These are phyloP conservation scores for Zootoca vivipara DNA, from an alignment of 2,113 vertebrate genomes.

Conservation along the genomic window DNA sequence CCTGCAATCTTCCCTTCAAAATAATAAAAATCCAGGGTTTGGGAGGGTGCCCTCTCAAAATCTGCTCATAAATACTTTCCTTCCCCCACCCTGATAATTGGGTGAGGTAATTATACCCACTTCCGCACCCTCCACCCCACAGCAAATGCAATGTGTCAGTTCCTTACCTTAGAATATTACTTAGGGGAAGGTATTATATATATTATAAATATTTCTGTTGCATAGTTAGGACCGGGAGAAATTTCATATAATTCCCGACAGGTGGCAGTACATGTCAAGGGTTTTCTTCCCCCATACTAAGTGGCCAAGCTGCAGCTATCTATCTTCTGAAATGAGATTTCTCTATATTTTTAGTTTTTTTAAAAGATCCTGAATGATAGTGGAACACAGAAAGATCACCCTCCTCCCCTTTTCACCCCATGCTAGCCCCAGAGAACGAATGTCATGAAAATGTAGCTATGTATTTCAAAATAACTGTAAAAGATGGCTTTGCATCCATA, in stretches of 20 bases:
- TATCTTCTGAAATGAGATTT: not conserved
- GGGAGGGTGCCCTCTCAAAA: too few species aligned
- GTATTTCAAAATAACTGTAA: not conserved
- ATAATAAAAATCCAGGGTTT: too few species aligned
- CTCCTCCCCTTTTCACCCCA: not conserved
- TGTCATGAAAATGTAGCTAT: not conserved
- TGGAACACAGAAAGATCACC: not conserved
- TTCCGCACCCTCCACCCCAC: not conserved
- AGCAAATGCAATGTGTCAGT: not conserved
- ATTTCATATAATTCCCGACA: conserved; percentile 27
- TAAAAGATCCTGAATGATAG: not conserved
- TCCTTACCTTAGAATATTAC: not conserved
- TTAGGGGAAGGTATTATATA: not conserved
- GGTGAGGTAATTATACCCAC: not conserved
- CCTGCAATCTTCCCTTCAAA: too few species aligned
- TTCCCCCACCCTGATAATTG: not conserved
- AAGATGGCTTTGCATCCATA: not conserved
- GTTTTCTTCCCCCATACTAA: not conserved
- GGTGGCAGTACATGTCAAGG: conserved; percentile 41
- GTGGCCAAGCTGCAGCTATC: not conserved
- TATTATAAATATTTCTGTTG: not conserved
- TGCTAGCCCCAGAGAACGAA: not conserved
- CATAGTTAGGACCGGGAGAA: not conserved
- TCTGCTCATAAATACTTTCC: not conserved
- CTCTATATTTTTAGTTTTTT: not conserved